Conservation (phyloP, 2,888 invertebrate species). For the Exephanes ischioxanthus region DNA sequence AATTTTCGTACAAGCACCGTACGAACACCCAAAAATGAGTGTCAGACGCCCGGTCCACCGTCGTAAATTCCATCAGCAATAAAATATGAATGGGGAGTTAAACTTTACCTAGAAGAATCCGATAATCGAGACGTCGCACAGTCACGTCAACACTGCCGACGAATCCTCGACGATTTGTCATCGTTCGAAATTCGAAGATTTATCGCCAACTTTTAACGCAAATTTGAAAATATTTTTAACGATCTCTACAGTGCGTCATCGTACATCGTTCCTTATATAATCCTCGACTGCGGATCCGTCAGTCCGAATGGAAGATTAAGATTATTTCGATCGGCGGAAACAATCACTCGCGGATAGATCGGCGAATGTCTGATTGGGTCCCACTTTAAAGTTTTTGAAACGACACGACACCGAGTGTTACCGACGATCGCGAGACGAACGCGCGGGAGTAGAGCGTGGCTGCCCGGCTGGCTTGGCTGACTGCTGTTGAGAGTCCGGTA, state of each 20-base stretch:
- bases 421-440: constrained; percentile 13
- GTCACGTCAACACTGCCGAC: background rate
- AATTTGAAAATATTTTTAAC: background rate
- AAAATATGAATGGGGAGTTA: no score
- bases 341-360: background rate
- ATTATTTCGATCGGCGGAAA: background rate
- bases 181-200: background rate
- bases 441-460: constrained; percentile 27
- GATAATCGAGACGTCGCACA: background rate
- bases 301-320: no score
- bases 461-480: constrained; percentile 18
- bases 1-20: constrained; percentile 22
- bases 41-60: no score
- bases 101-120: constrained; percentile 19
- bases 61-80: no score
- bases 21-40: background rate
- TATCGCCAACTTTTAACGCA: constrained; percentile 17
- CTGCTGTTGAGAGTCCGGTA: constrained; percentile 23
- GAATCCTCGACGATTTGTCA: constrained; percentile 4
- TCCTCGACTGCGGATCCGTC: background rate
- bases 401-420: constrained; percentile 2
- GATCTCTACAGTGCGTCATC: no score
- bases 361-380: background rate
- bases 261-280: no score
- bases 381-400: background rate